Base-by-base conservation (phyloP, 2,113 vertebrate species). In the Sphaerodactylus townsendi region DNA sequence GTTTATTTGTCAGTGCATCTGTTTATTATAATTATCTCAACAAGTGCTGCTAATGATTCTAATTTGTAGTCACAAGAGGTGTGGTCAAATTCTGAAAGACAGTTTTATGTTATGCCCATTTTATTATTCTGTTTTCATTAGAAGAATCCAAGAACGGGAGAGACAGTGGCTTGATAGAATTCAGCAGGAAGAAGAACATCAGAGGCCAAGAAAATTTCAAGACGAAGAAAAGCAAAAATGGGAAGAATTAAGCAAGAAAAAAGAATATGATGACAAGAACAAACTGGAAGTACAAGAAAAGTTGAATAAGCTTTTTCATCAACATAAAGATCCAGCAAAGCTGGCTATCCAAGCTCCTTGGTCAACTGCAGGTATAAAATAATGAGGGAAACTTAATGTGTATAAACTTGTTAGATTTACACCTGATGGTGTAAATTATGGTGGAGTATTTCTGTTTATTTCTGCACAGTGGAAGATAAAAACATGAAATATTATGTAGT, bases 281-380 rank as follows among this genome's bases (percentile, higher is more conserved):
- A 96, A 93, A 2, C 97, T 93, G 28, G 98, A 99, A 39, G 87
- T 96, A 75, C 97, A 97, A 70, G 98, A 99, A 48, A 97, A 97
- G 92, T 93, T 97, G 65, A 96, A 91, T 88, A 98, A 98, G 86
- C 95, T 98, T 89, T 98, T 99, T 91, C 96, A 96, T 64, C 97
- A 96, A 30, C 97, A 96, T 3, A 87, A 96, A 2, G 98, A 99
- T 2, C 90, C 91, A 1, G 13, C 23, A 30, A 97, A 96, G 83
- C 95, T 95, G 0, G 93, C 91, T 39, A 79, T 93, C 48, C 97
- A 95, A 25, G 92, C 96, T 1, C 95, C 97, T 35, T 99, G 98
- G 98, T 94, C 96, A 15, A 95, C 95, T 10, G 33, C 97, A 97
- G 98, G 97, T 97, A 94, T 41, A 30, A 75, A 66, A 41, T 56